Percentiles rank a stretch among this genome's conserved stretches.
Evolutionary conservation across 1,140 invertebrate species (phyloP).

Genomic region (Hirudo medicinalis): DNA sequence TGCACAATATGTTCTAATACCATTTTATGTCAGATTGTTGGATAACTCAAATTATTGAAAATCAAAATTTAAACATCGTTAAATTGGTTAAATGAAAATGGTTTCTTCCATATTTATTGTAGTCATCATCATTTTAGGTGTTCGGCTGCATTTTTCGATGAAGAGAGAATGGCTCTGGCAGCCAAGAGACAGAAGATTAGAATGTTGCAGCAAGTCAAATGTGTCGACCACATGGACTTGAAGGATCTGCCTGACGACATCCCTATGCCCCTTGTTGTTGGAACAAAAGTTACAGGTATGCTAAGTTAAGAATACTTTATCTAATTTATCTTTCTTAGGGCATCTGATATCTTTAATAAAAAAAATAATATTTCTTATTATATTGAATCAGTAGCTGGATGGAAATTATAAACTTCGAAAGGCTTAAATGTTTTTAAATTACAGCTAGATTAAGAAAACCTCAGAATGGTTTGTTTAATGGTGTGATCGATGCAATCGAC

Average conservation of each 20-base stretch:
- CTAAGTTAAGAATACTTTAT: neutral
- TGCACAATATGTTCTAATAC: too few species aligned
- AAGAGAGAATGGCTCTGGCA: constrained; percentile 78
- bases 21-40: too few species aligned
- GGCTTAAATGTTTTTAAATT: constrained; percentile 18
- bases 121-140: constrained; percentile 35
- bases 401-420: neutral
- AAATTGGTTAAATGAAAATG: neutral
- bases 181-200: constrained; percentile 80
- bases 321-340: too few species aligned
- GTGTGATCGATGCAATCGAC: constrained; percentile 90
- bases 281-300: constrained; percentile 78
- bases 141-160: constrained; percentile 73
- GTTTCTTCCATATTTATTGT: neutral
- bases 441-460: constrained; percentile 62
- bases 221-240: constrained; percentile 57
- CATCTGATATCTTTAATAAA: too few species aligned
- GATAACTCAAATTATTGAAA: too few species aligned
- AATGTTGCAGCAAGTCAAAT: constrained; percentile 81
- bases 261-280: constrained; percentile 85
- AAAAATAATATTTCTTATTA: too few species aligned
- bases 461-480: constrained; percentile 91
- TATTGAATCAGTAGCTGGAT: too few species aligned
- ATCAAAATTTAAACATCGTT: too few species aligned
- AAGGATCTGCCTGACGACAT: constrained; percentile 87